Percentiles rank a stretch among this genome's conserved stretches.
Conservation (phyloP, 2,797 vertebrate genomes). For the Alectoris magna region DNA sequence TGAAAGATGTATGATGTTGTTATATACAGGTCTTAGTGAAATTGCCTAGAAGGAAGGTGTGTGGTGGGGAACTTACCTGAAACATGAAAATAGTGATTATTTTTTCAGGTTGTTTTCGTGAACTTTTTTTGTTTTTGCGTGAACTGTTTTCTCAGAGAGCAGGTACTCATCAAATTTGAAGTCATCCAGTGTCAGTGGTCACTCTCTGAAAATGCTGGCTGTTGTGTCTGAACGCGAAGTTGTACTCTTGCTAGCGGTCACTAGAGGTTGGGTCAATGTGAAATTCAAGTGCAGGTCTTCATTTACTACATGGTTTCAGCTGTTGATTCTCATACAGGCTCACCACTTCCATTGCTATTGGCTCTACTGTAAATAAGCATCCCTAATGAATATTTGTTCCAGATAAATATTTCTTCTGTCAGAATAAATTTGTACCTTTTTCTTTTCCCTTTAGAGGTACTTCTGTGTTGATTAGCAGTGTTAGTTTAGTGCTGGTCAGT, state of each 20-base stretch:
- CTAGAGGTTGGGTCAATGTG: background rate
- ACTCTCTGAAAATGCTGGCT: background rate
- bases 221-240: background rate
- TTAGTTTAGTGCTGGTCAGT: background rate
- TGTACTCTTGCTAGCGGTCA: background rate
- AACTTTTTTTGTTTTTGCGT: too few species aligned
- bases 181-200: background rate
- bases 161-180: background rate
- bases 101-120: background rate
- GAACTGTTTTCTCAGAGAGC: background rate
- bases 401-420: background rate
- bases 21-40: background rate
- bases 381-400: background rate
- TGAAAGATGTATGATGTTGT: background rate
- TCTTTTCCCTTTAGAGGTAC: background rate
- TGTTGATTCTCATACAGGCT: background rate
- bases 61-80: background rate
- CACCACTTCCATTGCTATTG: background rate
- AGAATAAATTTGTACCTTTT: background rate
- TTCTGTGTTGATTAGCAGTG: background rate
- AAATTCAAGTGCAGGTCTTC: background rate
- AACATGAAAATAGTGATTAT: fast-evolving
- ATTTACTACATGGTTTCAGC: background rate
- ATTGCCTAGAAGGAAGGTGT: background rate
- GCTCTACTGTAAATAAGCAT: background rate